A percentile compares a stretch with the other conserved stretches of the same genome.
phyloP scores from a whole-genome alignment of 2,797 vertebrate species.

The Syngnathus acus region DNA sequence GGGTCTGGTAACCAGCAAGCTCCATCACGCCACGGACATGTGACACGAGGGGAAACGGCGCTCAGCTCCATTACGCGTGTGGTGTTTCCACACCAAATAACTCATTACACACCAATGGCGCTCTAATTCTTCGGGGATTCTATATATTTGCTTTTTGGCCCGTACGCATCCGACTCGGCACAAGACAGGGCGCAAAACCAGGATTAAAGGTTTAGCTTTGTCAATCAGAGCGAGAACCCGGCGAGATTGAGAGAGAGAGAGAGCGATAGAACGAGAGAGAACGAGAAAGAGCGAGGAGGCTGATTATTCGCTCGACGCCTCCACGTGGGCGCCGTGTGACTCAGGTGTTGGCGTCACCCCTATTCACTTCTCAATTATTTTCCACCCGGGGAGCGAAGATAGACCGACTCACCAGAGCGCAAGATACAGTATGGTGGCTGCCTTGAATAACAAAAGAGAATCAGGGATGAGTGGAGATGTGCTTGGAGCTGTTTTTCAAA shows the following conservation, averaged over 20 bases:
- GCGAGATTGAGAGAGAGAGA: slow-evolving; percentile 11
- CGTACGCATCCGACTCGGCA: slow-evolving; percentile 29
- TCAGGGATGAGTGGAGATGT: neutral
- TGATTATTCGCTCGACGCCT: slow-evolving; percentile 2
- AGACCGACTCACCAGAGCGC: slow-evolving; percentile 24
- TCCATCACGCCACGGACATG: slow-evolving; percentile 20
- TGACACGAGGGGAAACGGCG: slow-evolving; percentile 4
- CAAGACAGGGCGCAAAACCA: slow-evolving; percentile 51
- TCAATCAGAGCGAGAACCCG: slow-evolving; percentile 45
- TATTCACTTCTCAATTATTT: slow-evolving; percentile 46
- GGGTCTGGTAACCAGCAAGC: slow-evolving; percentile 49
- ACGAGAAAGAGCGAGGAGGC: no score
- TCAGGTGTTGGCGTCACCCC: slow-evolving; percentile 53
- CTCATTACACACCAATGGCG: slow-evolving; percentile 10
- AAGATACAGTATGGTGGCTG: slow-evolving; percentile 20
- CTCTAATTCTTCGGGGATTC: slow-evolving; percentile 32
- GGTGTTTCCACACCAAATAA: slow-evolving; percentile 4
- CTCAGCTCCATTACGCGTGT: slow-evolving; percentile 21
- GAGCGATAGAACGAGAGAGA: slow-evolving; percentile 12
- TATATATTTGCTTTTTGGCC: slow-evolving; percentile 41
- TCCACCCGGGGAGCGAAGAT: slow-evolving; percentile 14
- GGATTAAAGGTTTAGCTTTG: slow-evolving; percentile 60
- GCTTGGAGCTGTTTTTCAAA: neutral
- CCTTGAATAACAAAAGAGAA: slow-evolving; percentile 30
- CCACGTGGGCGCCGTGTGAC: slow-evolving; percentile 22